Evolutionary conservation across 2,888 invertebrate genomes (phyloP), one percentile per base, ranked within the genome.

Genomic region (Charanyca ferruginea): DNA sequence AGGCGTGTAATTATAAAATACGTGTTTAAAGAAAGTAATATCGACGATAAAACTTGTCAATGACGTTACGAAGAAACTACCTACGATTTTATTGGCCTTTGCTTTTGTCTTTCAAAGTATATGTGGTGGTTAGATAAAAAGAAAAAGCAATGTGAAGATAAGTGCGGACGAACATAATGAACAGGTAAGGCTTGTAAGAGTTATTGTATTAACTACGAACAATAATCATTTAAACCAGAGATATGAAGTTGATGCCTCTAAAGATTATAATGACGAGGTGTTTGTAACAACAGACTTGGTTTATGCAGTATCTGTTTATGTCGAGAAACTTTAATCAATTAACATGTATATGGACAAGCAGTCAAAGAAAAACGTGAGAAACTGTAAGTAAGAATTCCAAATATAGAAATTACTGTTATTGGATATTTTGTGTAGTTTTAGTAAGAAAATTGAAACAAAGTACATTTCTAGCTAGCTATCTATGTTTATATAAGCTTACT

Each of bases 1-100:
- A 82, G 70, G 81, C 64, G 66, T 67, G 69, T 69, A 48, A 65
- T 66, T 60, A 72, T 66, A 72, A 77, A 72, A 76, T 66, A 77
- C 77, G 60, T 64, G 63, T 72, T 66, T 72, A 66, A 64, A 77
- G 74, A 75, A 76, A 75, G 74, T 75, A 62, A 76, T 38, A 76
- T 63, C 66, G 59, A n/a, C 66, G 38, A 76, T 76, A 71, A 71
- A 76, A 57, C 57, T 32, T 38, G 32, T 58, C 55, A 72, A 70
- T 70, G 59, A 63, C 23, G 49, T 66, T 63, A 64, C 66, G 57
- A 76, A 51, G 75, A 76, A 61, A 76, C 71, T 72, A 61, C 49
- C 52, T 54, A 66, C 41, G 47, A 70, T 61, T 76, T 76, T 76
- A 76, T 66, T 42, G 77, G 71, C 44, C 22, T 20, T n/a, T 41